Evolutionary conservation across 2,888 invertebrate genomes (phyloP).

Genomic region (Andrena flavipes): DNA sequence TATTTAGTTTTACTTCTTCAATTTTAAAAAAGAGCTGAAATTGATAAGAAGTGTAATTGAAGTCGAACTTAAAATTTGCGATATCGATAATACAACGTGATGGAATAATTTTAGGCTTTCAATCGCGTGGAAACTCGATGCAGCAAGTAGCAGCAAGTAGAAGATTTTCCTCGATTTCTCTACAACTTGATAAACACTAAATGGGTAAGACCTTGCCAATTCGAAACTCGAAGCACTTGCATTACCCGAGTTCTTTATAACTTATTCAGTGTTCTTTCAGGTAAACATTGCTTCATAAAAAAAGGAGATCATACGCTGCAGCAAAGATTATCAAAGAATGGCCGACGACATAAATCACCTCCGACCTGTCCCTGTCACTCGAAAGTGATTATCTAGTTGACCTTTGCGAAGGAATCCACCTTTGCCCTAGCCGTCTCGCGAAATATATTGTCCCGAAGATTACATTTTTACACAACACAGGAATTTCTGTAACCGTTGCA

Average conservation of each 20-base stretch:
- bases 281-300: background rate
- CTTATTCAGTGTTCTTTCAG: too few species aligned
- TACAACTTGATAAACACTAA: too few species aligned
- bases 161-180: too few species aligned
- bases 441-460: slow-evolving; percentile 28
- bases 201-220: too few species aligned
- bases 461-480: slow-evolving; percentile 9
- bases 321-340: slow-evolving; percentile 4
- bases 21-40: background rate
- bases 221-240: too few species aligned
- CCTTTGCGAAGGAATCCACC: slow-evolving; percentile 32
- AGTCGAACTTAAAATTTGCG: background rate
- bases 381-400: slow-evolving; percentile 46
- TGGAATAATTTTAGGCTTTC: background rate
- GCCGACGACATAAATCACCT: slow-evolving; percentile 19
- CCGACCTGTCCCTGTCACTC: slow-evolving; percentile 1
- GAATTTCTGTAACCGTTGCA: slow-evolving; percentile 24
- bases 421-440: slow-evolving; percentile 32
- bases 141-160: too few species aligned
- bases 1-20: background rate
- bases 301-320: background rate
- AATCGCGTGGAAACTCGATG: too few species aligned
- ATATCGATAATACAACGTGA: background rate
- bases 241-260: too few species aligned
- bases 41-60: background rate